phyloP scores from a whole-genome alignment of 2,888 invertebrate species.

The Carterocephalus palaemon region DNA sequence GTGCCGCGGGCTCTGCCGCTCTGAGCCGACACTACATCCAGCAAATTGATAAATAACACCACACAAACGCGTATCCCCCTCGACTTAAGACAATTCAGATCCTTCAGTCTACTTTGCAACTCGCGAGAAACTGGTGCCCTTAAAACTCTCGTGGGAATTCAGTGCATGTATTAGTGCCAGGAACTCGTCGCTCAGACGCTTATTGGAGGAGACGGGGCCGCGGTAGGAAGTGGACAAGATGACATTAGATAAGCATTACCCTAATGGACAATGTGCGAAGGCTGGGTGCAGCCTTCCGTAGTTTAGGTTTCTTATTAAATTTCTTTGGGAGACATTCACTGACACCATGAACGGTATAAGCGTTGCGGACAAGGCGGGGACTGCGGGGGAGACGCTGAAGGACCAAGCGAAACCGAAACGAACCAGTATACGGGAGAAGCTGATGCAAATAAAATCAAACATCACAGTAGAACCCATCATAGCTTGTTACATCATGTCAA shows the following conservation, averaged over 20 bases:
- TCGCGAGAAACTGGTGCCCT: conserved; percentile 43
- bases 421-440: conserved; percentile 58
- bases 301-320: background rate
- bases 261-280: conserved; percentile 29
- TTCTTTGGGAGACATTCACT: background rate
- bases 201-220: conserved; percentile 22
- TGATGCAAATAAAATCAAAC: conserved; percentile 75
- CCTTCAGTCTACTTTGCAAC: conserved; percentile 55
- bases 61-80: conserved; percentile 74
- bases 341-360: conserved; percentile 67
- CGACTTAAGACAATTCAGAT: conserved; percentile 66
- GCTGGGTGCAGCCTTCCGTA: conserved; percentile 32
- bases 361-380: conserved; percentile 54
- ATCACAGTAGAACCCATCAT: conserved; percentile 85
- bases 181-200: conserved; percentile 19
- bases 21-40: conserved; percentile 58
- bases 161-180: conserved; percentile 17
- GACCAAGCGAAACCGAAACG: conserved; percentile 52
- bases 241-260: conserved; percentile 10
- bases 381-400: conserved; percentile 43
- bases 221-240: conserved; percentile 23
- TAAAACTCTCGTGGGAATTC: conserved; percentile 23
- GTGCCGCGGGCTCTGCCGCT: conserved; percentile 55
- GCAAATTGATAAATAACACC: conserved; percentile 73
- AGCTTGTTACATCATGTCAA: conserved; percentile 83